These are phyloP conservation scores for Bactericera cockerelli DNA, from an alignment of 1,140 invertebrate species.

Conservation along the genomic window DNA sequence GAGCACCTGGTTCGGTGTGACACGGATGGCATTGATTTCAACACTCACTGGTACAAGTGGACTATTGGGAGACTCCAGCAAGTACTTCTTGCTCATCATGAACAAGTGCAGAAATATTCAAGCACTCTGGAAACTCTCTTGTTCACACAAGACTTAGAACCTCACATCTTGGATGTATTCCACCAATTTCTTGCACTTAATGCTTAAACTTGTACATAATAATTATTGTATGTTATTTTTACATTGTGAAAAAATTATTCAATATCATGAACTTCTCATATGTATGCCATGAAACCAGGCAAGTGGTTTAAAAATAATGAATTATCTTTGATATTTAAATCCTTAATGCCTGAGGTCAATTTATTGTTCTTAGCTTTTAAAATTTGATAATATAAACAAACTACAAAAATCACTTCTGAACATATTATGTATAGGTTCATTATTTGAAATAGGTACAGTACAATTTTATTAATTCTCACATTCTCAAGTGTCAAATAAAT, in stretches of 20 bases:
- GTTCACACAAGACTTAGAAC: conserved; percentile 90
- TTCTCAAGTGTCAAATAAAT: too few relatives aligned
- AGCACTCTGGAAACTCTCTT: conserved; percentile 84
- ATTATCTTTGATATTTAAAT: background rate
- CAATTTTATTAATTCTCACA: too few relatives aligned
- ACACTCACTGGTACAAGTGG: conserved; percentile 94
- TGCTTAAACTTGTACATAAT: conserved; percentile 30
- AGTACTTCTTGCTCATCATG: conserved; percentile 88
- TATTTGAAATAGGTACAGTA: too few relatives aligned
- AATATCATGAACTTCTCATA: background rate
- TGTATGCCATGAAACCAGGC: too few relatives aligned
- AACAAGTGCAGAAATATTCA: conserved; percentile 95
- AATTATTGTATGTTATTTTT: background rate
- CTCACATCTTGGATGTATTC: conserved; percentile 91
- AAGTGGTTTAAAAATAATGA: too few relatives aligned
- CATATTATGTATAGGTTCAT: too few relatives aligned
- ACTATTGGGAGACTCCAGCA: conserved; percentile 88
- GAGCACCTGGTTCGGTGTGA: conserved; percentile 89
- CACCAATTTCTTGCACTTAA: conserved; percentile 83
- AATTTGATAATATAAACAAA: background rate
- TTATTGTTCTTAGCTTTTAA: background rate
- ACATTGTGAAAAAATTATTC: background rate
- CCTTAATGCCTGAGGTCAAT: background rate
- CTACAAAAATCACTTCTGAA: background rate
- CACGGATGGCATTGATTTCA: conserved; percentile 79